phyloP scores from a whole-genome alignment of 2,888 invertebrate genomes.

The Athetis lepigone region DNA sequence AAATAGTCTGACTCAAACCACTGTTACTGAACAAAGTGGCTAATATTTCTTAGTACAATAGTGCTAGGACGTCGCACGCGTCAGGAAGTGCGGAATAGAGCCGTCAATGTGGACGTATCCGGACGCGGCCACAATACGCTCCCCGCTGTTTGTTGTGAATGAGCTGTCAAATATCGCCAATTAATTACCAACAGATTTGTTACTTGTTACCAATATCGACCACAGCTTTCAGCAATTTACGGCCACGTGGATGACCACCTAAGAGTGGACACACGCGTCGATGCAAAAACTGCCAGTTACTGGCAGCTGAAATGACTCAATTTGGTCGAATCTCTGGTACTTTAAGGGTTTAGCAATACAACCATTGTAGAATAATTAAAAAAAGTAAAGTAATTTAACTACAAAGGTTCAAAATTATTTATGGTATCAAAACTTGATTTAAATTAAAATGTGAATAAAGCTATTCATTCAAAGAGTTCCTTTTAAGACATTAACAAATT shows the following conservation, averaged over 20 bases:
- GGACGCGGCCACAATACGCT: conserved; percentile 73
- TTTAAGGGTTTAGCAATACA: background rate
- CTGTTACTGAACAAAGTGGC: conserved; percentile 40
- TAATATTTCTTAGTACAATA: conserved; percentile 50
- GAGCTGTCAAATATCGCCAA: conserved; percentile 81
- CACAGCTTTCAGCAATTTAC: conserved; percentile 71
- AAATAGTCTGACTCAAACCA: conserved; percentile 15
- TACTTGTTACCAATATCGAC: conserved; percentile 66
- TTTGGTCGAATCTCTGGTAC: conserved; percentile 6
- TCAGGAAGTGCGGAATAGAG: conserved; percentile 84
- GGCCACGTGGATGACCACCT: conserved; percentile 61
- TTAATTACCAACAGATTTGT: conserved; percentile 80
- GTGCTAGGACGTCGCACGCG: conserved; percentile 55
- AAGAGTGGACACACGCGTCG: conserved; percentile 66
- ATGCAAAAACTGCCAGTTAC: conserved; percentile 56
- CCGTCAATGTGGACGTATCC: conserved; percentile 83
- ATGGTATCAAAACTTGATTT: conserved; percentile 6
- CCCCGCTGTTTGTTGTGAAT: conserved; percentile 88
- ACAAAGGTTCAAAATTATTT: conserved; percentile 6
- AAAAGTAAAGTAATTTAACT: conserved; percentile 14
- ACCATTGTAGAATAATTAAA: conserved; percentile 2
- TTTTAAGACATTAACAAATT: conserved; percentile 34
- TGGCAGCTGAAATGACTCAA: conserved; percentile 63
- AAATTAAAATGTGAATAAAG: conserved; percentile 12
- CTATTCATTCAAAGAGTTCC: conserved; percentile 20